phyloP scores from a whole-genome alignment of 1,140 invertebrate genomes.

The Drosophila baimaii region DNA sequence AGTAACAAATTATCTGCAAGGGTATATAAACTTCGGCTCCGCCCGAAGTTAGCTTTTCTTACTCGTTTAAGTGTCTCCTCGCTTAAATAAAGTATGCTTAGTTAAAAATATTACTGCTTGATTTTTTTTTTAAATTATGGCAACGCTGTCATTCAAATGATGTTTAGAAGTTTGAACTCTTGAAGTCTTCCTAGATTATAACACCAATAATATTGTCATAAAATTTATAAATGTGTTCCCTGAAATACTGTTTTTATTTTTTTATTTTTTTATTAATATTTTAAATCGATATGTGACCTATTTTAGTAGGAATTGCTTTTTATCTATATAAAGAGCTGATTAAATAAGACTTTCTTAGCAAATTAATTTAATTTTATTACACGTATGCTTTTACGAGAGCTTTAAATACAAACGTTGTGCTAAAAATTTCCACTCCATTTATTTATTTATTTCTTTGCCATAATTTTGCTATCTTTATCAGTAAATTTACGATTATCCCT shows the following conservation, averaged over 20 bases:
- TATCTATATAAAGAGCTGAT: neutral
- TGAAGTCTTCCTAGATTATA: no score
- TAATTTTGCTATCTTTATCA: neutral
- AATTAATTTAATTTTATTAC: neutral
- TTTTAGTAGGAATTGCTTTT: no score
- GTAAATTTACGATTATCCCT: conserved; percentile 34
- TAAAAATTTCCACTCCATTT: neutral
- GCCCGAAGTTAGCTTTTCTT: no score
- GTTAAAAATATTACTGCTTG: neutral
- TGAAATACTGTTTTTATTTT: neutral
- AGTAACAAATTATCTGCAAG: no score
- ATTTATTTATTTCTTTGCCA: neutral
- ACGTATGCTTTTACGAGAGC: neutral
- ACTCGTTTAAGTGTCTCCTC: neutral
- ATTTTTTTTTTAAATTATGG: neutral
- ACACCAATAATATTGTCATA: neutral
- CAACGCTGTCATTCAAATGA: neutral
- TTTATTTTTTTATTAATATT: no score
- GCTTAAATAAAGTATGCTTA: neutral
- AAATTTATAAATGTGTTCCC: neutral
- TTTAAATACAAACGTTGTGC: neutral
- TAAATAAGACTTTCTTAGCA: neutral
- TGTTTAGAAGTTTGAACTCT: neutral
- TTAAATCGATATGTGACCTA: neutral
- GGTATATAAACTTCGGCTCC: no score